phyloP scores from a whole-genome alignment of 2,797 vertebrate species.

The Enoplosus armatus region DNA sequence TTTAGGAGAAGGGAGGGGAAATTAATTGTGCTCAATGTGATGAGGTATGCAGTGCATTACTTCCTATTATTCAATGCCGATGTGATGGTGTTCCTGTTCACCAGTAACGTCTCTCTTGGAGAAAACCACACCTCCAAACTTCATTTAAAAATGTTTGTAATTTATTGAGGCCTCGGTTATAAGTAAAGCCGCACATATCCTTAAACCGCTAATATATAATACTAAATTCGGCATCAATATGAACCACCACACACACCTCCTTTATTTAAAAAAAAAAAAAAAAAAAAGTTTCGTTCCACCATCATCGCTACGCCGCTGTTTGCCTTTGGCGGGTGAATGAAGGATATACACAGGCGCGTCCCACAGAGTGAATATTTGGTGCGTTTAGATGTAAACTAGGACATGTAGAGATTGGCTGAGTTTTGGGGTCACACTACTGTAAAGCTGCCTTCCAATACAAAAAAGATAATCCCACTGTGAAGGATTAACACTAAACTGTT shows the following conservation, averaged over 20 bases:
- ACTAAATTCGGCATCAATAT: neutral
- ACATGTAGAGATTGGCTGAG: conserved; percentile 3
- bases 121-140: conserved; percentile 3
- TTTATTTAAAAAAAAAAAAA: no score
- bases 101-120: neutral
- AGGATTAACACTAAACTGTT: conserved; percentile 1
- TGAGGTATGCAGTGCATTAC: no score
- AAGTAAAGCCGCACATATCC: accelerated
- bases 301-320: no score
- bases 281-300: no score
- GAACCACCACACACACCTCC: no score
- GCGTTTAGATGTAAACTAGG: conserved; percentile 5
- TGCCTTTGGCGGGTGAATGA: neutral
- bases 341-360: neutral
- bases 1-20: accelerated
- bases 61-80: neutral
- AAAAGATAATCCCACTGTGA: neutral
- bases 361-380: neutral
- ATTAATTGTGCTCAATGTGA: accelerated
- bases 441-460: neutral
- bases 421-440: no score
- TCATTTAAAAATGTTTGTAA: neutral
- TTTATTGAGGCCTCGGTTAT: neutral
- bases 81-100: conserved; percentile 37
- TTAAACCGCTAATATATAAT: accelerated